These are phyloP conservation scores for Hoplostethus mediterraneus DNA, from an alignment of 2,797 vertebrate genomes.

Conservation along the genomic window DNA sequence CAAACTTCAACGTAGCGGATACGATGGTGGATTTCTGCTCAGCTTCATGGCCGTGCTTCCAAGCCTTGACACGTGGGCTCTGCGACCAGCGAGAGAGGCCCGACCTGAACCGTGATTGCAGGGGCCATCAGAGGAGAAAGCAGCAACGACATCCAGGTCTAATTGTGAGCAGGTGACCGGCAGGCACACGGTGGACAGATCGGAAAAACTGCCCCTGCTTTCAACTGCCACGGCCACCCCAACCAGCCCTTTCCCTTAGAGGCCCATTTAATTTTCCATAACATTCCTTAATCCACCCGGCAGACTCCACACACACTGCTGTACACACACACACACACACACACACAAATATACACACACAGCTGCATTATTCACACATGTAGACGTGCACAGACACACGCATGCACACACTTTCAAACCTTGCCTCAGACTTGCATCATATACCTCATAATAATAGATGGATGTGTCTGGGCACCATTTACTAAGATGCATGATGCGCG, in stretches of 20 bases:
- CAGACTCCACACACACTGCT: slow-evolving; percentile 31
- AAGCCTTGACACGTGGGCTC: slow-evolving; percentile 34
- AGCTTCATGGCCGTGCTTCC: slow-evolving; percentile 30
- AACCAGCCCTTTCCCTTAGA: slow-evolving; percentile 56
- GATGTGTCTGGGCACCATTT: slow-evolving; percentile 47
- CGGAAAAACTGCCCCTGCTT: slow-evolving; percentile 60
- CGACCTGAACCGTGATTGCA: slow-evolving; percentile 47
- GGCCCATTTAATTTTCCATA: slow-evolving; percentile 73
- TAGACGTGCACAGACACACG: background rate
- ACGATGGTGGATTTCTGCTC: slow-evolving; percentile 14
- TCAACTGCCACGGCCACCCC: slow-evolving; percentile 64
- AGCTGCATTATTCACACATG: background rate
- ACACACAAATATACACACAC: slow-evolving; percentile 3
- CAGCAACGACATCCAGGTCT: slow-evolving; percentile 61
- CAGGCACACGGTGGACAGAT: slow-evolving; percentile 36
- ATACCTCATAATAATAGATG: slow-evolving; percentile 17
- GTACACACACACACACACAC: slow-evolving; percentile 42
- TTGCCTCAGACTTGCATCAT: slow-evolving; percentile 7
- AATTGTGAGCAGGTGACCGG: slow-evolving; percentile 77
- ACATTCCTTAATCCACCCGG: slow-evolving; percentile 73
- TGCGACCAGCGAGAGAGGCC: slow-evolving; percentile 26
- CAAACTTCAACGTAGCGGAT: slow-evolving; percentile 11
- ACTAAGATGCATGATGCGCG: slow-evolving; percentile 23
- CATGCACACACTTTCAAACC: slow-evolving; percentile 18
- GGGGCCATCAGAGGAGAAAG: slow-evolving; percentile 40